Evolutionary conservation across 2,797 vertebrate species (phyloP), one percentile per base, ranked within the genome.

Genomic region (Delichon dasypus): DNA sequence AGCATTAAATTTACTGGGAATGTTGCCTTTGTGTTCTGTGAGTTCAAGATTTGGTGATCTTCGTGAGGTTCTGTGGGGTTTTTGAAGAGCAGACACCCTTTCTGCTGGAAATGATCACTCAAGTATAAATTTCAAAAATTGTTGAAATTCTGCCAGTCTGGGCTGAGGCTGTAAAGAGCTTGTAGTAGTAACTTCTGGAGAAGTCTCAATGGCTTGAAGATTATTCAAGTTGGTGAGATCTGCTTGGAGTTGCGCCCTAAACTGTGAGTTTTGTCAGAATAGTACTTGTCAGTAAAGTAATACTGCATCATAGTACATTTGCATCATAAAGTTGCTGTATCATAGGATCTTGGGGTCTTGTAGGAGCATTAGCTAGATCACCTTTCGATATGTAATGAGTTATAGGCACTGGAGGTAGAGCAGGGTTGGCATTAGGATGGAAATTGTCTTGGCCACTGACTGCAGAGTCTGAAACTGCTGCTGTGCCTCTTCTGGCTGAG

Each of bases 371-470:
- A 42, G 45, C 22, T 77, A 45, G 38, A 27, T 71, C 20, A 72
- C 9, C 32, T 32, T 54, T 68, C 36, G 40, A 67, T 75, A 30
- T 42, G 30, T 32, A 14, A 26, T 45, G 54, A 62, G 40, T 81
- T 77, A 20, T 1, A 34, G 62, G 12, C 22, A 8, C 16, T 2
- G 8, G 36, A 89, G n/a, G n/a, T 44, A 51, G 54, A 57, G 42
- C 36, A 47, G 57, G 42, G 17, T 9, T 81, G 70, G 26, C 21
- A 7, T 73, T 58, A 9, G 73, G 45, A n/a, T 42, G 23, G 64
- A 44, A 44, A 25, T 54, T 0, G 2, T n/a, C 25, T 82, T 48
- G 51, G 44, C 44, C 0, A 1, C 32, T 27, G 45, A 14, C 27
- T 64, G 30, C 1, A 2, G 17, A 16, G 47, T 54, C 30, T 32